Evolutionary conservation across 2,797 vertebrate genomes (phyloP).

Genomic region (Acanthopagrus latus): DNA sequence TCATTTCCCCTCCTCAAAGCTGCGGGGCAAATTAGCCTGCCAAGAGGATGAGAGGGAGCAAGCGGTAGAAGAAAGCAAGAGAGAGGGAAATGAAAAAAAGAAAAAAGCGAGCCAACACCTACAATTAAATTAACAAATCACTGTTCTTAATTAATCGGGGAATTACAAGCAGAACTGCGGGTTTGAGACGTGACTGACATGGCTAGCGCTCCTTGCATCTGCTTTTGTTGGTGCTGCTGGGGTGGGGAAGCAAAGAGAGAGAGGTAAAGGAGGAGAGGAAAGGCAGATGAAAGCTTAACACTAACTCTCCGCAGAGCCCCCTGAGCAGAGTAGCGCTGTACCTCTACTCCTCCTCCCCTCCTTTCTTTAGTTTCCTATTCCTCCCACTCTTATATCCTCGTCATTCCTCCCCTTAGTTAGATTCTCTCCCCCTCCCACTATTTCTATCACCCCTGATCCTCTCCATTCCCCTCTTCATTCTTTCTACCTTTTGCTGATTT

Average conservation of each 20-base stretch:
- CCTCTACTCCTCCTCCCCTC: constrained; percentile 40
- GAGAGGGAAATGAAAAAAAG: constrained; percentile 18
- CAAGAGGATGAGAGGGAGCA: constrained; percentile 69
- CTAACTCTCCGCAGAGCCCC: constrained; percentile 75
- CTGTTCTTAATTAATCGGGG: constrained; percentile 77
- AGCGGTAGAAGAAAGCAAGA: constrained; percentile 64
- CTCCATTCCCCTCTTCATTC: constrained; percentile 5
- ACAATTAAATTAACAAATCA: constrained; percentile 79
- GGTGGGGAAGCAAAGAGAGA: constrained; percentile 41
- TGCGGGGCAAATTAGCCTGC: constrained; percentile 75
- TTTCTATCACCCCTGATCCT: constrained; percentile 34
- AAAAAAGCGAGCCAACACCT: constrained; percentile 59
- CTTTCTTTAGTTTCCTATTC: constrained; percentile 59
- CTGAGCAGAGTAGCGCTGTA: constrained; percentile 67
- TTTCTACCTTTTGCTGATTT: constrained; percentile 35
- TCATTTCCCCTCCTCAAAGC: constrained; percentile 74
- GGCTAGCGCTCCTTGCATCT: constrained; percentile 51
- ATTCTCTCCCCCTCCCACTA: constrained; percentile 36
- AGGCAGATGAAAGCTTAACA: constrained; percentile 80
- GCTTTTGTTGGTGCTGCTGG: constrained; percentile 62
- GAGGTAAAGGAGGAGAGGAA: constrained; percentile 58
- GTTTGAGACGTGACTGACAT: constrained; percentile 73
- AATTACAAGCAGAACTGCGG: constrained; percentile 61
- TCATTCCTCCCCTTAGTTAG: constrained; percentile 41
- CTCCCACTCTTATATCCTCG: constrained; percentile 54